Conservation (phyloP, 2,113 vertebrate genomes). For the Pygoscelis antarcticus region DNA sequence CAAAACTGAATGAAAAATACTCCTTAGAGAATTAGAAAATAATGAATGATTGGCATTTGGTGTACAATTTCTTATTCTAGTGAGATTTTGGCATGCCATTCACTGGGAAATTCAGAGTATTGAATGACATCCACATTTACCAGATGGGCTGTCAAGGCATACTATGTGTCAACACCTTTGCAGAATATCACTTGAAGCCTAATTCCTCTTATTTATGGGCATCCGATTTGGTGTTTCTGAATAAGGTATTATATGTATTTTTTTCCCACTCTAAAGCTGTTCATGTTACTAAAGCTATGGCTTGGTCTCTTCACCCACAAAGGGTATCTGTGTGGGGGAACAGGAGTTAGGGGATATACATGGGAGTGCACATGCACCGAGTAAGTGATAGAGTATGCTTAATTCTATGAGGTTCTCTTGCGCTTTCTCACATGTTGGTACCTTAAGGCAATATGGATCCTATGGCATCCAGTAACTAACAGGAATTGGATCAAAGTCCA, state of each 20-base stretch:
- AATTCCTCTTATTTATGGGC: constrained; percentile 47
- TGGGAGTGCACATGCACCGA: background rate
- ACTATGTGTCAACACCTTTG: constrained; percentile 55
- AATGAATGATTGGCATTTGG: constrained; percentile 68
- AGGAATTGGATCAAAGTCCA: background rate
- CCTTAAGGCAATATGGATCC: background rate
- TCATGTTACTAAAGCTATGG: background rate
- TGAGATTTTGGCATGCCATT: constrained; percentile 71
- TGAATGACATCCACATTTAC: constrained; percentile 70
- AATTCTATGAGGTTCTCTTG: background rate
- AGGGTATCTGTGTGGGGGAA: background rate
- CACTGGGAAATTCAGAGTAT: constrained; percentile 44
- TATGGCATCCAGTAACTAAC: background rate
- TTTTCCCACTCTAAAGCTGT: background rate
- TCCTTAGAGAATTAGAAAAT: constrained; percentile 60
- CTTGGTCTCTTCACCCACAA: background rate
- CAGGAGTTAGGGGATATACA: background rate
- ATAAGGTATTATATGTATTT: background rate
- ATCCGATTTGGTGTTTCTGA: constrained; percentile 40
- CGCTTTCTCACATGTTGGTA: background rate
- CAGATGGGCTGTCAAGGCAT: constrained; percentile 61
- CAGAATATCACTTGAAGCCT: constrained; percentile 29
- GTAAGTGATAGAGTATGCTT: background rate
- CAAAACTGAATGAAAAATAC: constrained; percentile 52
- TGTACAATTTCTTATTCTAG: constrained; percentile 65